Evolutionary conservation across 2,797 vertebrate genomes (phyloP), one percentile per base, ranked within the genome.

Genomic region (Cynopterus sphinx): DNA sequence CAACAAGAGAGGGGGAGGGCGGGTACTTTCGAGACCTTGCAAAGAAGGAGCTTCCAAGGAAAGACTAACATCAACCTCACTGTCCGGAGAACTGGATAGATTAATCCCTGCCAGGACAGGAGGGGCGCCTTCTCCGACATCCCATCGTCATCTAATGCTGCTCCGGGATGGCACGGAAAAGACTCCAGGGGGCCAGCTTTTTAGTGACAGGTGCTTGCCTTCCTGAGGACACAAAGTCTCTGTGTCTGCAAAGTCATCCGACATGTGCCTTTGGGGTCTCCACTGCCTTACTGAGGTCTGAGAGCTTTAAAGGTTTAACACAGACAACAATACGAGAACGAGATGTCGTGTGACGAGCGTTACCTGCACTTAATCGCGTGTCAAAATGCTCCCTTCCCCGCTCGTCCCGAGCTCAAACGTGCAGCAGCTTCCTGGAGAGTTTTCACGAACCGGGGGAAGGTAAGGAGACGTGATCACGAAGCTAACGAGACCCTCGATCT

Each of bases 371-470:
- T 70, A 81, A 67, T 57, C 22, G 81, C 84, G 51, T 16, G 49
- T 93, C 63, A 89, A 92, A 83, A 94, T 36, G 61, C 22, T 53
- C 19, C n/a, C n/a, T 57, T 88, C 70, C 28, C 3, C 90, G 73
- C 86, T 57, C 79, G 59, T n/a, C 59, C 53, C 16, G 16, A 17
- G n/a, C 70, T 74, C 49, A 65, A 79, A 59, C 2, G 2, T 24
- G 43, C 12, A 31, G 7, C 61, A 26, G 9, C 73, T 92, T 74
- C 3, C 43, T 28, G 36, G 43, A 83, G 17, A 41, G 68, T 82
- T 78, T 61, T 73, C 19, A 0, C 13, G 2, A 55, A 16, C 33
- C 31, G 28, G 0, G 17, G n/a, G 31, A 61, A 83, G 43, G 19
- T 57, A 51, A 74, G 57, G 28, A 77, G 33, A 65, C 9, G 33